Evolutionary conservation across 1,140 invertebrate species (phyloP), one percentile per base, ranked within the genome.

Genomic region (Andricus grossulariae): DNA sequence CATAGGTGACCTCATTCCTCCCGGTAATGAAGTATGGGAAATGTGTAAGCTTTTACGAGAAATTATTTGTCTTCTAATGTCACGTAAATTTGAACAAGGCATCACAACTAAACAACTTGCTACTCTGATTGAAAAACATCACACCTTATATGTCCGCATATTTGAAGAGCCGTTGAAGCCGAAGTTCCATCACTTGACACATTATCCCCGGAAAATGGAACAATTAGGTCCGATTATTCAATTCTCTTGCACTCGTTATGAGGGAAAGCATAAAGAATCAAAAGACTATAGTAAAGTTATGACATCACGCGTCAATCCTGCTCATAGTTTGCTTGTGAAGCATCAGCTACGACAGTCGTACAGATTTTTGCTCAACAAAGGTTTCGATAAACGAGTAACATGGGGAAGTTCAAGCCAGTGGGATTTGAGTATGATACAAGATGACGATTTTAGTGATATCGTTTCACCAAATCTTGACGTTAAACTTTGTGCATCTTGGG

Each of bases 11-110:
- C 57, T 79, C 19, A 50, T 82, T 60, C 60, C 76, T 12, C n/a
- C n/a, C n/a, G n/a, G n/a, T n/a, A n/a, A 79, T 75, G 72, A 71
- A 71, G 77, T 54, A 18, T 83, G 80, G 82, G 21, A 73, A 73
- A 75, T 82, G 2, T 85, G 79, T 60, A 45, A 66, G 1, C 54
- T 19, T 18, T 51, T 84, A 39, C 73, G 73, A 54, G 51, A 81
- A 45, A 78, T 82, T 21, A 74, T 80, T 73, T 52, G 75, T 19
- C 71, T 82, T 18, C 51, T 79, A n/a, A 80, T 74, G 45, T 49
- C 71, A 19, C 66, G 74, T 71, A 55, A 50, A 18, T 74, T 84
- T 10, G 55, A 25, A n/a, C 32, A 51, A 16, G 13, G 57, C 32
- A 18, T 25, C 71, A 78, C 54, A 18, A 5, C 15, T 15, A 11